phyloP scores from a whole-genome alignment of 2,113 vertebrate genomes.

The Dasyurus viverrinus region DNA sequence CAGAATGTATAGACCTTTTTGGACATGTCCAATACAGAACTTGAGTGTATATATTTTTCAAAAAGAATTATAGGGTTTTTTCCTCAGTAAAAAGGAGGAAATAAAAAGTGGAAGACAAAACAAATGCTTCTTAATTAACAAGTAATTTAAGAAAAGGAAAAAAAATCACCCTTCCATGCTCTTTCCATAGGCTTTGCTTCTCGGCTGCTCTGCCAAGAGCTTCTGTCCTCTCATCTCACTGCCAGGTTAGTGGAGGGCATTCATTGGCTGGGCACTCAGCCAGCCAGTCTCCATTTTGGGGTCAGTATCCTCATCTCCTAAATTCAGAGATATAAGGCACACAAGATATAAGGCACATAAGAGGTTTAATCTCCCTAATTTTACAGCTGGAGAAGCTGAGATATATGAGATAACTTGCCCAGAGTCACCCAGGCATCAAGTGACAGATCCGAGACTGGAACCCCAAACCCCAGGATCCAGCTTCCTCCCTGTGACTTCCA shows the following conservation, averaged over 20 bases:
- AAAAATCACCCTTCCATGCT: not conserved
- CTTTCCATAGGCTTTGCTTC: not conserved
- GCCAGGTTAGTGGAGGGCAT: not conserved
- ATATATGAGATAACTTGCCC: not conserved
- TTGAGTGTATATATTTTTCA: not conserved
- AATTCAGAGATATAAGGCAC: not conserved
- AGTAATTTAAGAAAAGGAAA: not conserved
- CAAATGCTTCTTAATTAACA: not conserved
- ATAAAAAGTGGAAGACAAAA: not conserved
- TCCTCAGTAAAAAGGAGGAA: not conserved
- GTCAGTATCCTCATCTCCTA: not conserved
- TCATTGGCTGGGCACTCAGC: not conserved
- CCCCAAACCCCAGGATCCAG: not conserved
- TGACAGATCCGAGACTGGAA: not conserved
- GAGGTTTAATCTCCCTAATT: not conserved
- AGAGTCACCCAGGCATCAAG: not conserved
- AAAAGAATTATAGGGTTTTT: not conserved
- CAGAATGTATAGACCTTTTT: not conserved
- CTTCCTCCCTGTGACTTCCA: not conserved
- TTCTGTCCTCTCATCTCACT: not conserved
- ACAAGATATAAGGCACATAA: not conserved
- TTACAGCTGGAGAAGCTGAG: not conserved
- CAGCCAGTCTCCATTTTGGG: not conserved
- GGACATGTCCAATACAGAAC: not conserved
- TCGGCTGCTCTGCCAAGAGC: not conserved